Conservation (phyloP, 2,888 invertebrate genomes). For the Ophioninae sp. region DNA sequence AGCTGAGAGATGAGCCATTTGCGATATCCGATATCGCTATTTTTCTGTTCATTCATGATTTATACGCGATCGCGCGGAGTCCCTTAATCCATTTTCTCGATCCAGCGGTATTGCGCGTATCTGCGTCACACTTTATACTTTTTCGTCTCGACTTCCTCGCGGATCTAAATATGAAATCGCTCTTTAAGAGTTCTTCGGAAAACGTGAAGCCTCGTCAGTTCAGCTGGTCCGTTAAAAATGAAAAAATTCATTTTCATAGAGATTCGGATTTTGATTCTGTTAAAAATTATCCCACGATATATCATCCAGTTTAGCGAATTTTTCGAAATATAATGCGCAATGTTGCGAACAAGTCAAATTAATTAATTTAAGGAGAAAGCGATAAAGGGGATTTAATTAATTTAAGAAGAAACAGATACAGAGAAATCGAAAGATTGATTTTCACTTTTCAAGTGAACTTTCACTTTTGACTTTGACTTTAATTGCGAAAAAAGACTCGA, state of each 20-base stretch:
- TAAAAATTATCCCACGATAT: neutral
- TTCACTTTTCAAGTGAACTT: too few relatives aligned
- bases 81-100: neutral
- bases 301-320: too few relatives aligned
- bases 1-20: conserved; percentile 37
- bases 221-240: neutral
- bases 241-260: neutral
- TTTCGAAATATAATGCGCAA: too few relatives aligned
- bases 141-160: conserved; percentile 35
- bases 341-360: too few relatives aligned
- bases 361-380: too few relatives aligned
- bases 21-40: conserved; percentile 26
- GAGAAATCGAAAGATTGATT: too few relatives aligned
- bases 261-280: neutral
- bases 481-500: too few relatives aligned
- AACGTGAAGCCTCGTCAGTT: neutral
- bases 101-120: conserved; percentile 19
- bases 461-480: too few relatives aligned
- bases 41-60: conserved; percentile 11
- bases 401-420: too few relatives aligned
- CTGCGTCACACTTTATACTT: conserved; percentile 10
- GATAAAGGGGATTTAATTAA: too few relatives aligned
- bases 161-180: neutral
- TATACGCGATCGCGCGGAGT: neutral
- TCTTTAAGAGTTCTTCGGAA: neutral